Percentiles rank a stretch among this genome's conserved stretches.
phyloP scores from a whole-genome alignment of 2,888 invertebrate species.

The Philopedon plagiatum region DNA sequence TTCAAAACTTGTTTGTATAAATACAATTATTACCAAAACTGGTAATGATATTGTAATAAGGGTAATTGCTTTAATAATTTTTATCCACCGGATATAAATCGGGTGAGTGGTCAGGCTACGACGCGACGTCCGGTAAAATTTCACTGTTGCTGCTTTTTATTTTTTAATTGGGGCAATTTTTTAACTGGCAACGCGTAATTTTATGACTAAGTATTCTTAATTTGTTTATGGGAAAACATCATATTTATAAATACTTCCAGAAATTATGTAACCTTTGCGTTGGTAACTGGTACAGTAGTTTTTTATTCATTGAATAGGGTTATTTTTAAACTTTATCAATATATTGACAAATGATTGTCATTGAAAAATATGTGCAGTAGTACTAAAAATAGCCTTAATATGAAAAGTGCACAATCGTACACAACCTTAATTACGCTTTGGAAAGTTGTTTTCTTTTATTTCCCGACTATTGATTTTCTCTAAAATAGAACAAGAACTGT shows the following conservation, averaged over 20 bases:
- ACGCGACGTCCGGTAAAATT: slow-evolving; percentile 25
- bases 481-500: slow-evolving; percentile 20
- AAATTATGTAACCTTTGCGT: too few species aligned
- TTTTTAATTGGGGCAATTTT: not conserved
- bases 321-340: too few species aligned
- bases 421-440: not conserved
- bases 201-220: not conserved
- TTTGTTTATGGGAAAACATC: not conserved
- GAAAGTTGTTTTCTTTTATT: not conserved
- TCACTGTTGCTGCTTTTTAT: slow-evolving; percentile 7
- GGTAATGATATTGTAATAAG: not conserved
- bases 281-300: too few species aligned
- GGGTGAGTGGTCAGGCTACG: slow-evolving; percentile 10
- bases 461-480: slow-evolving; percentile 28
- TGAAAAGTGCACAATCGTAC: too few species aligned
- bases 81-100: slow-evolving; percentile 26
- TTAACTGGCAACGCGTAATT: not conserved
- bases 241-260: not conserved
- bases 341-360: too few species aligned
- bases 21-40: not conserved
- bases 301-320: too few species aligned
- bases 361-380: too few species aligned
- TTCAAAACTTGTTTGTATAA: not conserved
- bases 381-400: too few species aligned
- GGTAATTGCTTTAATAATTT: not conserved